Base-by-base conservation (phyloP, 2,797 vertebrate species). In the Phalanger gymnotis region DNA sequence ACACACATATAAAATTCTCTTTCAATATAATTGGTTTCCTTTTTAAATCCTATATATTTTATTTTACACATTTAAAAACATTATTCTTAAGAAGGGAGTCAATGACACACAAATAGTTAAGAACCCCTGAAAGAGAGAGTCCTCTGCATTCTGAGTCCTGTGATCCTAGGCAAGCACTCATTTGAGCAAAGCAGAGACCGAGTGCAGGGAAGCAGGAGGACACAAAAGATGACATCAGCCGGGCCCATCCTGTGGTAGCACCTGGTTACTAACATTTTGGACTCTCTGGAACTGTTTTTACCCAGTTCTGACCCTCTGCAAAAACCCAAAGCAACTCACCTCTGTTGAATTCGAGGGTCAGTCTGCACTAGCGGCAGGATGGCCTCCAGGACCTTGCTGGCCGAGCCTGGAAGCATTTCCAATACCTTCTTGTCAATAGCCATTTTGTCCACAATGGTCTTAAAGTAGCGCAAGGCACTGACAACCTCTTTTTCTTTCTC, bases 381-480 rank as follows among this genome's bases (percentile, higher is more conserved):
- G 97, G 99, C 99, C 98, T 99, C 99, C 91, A 99, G 99, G 81
- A 99, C 99, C 98, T 99, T 99, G 98, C 99, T 99, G 96, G 99
- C 99, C 0, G 99, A 99, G 58, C 99, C 99, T 0, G 99, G 99
- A 54, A 99, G 99, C 99, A 99, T 99, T 98, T 99, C 99, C 92
- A 99, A 97, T 0, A 99, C 99, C 97, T 99, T 99, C 98, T 99
- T 99, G 97, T 99, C 99, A 73, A 99, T 99, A 0, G 99, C 99
- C 99, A 99, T 99, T 98, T 99, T 99, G 98, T 99, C 99, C 98
- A 99, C 99, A 73, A 99, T 99, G 73, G 99, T 99, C 99, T 99
- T 99, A 96, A 99, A 99, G 98, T 99, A 99, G 96, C 99, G 99
- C 97, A 99, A 96, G 0, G 99, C 99, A 91, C 99, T 99, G 97